Evolutionary conservation across 1,140 invertebrate genomes (phyloP).

Genomic region (Drosophila asahinai): DNA sequence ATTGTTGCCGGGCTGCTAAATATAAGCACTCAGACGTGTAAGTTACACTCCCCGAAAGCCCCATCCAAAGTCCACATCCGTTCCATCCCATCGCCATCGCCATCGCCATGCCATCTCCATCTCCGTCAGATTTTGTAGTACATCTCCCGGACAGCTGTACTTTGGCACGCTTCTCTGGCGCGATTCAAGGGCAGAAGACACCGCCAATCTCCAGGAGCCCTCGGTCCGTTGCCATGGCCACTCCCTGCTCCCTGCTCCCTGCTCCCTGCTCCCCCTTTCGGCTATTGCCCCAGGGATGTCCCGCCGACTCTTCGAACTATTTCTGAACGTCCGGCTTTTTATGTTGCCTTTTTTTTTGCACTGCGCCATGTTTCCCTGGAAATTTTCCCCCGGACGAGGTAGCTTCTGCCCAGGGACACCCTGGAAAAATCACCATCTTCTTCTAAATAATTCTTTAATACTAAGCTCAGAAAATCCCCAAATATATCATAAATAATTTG

Average conservation of each 20-base stretch:
- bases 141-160: constrained; percentile 62
- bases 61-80: constrained; percentile 12
- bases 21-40: constrained; percentile 64
- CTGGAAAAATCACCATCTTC: not conserved
- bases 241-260: not conserved
- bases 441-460: too few relatives aligned
- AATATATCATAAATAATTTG: too few relatives aligned
- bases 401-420: not conserved
- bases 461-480: too few relatives aligned
- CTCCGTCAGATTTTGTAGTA: constrained; percentile 4
- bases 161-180: constrained; percentile 69
- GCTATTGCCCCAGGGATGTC: constrained; percentile 14
- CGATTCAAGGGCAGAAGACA: constrained; percentile 56
- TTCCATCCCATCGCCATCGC: constrained; percentile 5
- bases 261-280: not conserved
- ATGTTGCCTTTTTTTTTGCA: constrained; percentile 20
- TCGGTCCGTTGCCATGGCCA: constrained; percentile 29
- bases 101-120: not conserved
- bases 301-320: constrained; percentile 42
- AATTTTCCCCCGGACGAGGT: constrained; percentile 1
- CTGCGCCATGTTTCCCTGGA: constrained; percentile 27
- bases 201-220: constrained; percentile 48
- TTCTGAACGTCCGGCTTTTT: constrained; percentile 53
- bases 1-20: constrained; percentile 68
- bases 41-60: constrained; percentile 33